Base-by-base conservation (phyloP, 1,140 invertebrate species). In the Calliopsis andreniformis region DNA sequence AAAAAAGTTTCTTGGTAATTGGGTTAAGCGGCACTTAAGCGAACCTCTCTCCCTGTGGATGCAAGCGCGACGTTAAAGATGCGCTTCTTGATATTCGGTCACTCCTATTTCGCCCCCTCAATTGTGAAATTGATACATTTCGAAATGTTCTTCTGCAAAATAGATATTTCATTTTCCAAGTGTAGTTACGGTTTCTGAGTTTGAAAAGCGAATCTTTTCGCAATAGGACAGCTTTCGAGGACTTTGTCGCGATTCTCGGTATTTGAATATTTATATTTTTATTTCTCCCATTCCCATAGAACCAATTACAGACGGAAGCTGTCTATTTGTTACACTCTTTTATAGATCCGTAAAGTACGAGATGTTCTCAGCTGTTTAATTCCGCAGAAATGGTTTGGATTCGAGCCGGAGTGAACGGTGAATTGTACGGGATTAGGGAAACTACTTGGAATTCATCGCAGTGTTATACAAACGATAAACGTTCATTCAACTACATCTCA, bases 401-500 rank as follows among this genome's bases (percentile, higher is more conserved):
- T 8, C 23, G 43, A 23, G 42, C 39, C 23, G 14, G 1, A 3
- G 23, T 62, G 3, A 5, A 12, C 53, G 8, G 28, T 16, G 8
- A 2, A 23, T 23, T 30, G 2, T 2, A 28, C 3, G 1, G 61
- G 61, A 47, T 49, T 63, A 20, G 16, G 20, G 10, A 3, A 14
- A 35, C 28, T 35, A 32, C 8, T 62, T 18, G 18, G 32, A 51
- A 71, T 72, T 72, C 47, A 64, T 25, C 4, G 32, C 10, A 12
- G 10, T 64, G 23, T 72, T 72, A 64, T 72, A 53, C 59, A n/a
- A 42, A 72, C 53, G 47, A 64, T 64, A 64, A 72, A 63, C 25
- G 47, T 5, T 0, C 28, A 6, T 28, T 7, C 25, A 12, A 23
- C 28, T 3, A 23, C 25, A 32, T 30, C 51, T 64, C 25, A 3